A percentile compares a stretch with the other conserved stretches of the same genome.
phyloP scores from a whole-genome alignment of 2,888 invertebrate genomes.

The Hirudinaria manillensis region DNA sequence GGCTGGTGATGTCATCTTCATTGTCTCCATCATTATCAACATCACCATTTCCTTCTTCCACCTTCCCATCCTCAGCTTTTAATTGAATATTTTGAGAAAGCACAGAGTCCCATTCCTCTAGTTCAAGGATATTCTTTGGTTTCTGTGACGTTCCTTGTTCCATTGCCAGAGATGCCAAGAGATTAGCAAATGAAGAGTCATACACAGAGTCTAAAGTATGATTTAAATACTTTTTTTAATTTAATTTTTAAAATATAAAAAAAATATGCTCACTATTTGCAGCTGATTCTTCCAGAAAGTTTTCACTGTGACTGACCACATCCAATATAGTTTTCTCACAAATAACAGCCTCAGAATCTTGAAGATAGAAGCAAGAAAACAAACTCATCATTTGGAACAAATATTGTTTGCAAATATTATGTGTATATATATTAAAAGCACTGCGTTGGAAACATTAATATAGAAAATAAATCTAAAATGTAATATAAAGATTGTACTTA shows the following conservation, averaged over 20 bases:
- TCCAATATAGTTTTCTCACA: constrained; percentile 1
- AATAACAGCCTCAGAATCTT: not conserved
- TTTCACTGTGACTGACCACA: not conserved
- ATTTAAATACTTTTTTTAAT: not conserved
- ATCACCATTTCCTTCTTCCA: constrained; percentile 17
- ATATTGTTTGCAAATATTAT: too few species aligned
- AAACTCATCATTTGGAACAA: too few species aligned
- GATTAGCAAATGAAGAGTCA: constrained; percentile 12
- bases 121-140: not conserved
- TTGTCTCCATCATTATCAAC: constrained; percentile 18
- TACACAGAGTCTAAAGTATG: constrained; percentile 11
- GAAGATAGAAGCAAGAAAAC: not conserved
- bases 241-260: not conserved
- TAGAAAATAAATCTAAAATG: too few species aligned
- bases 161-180: constrained; percentile 22
- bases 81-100: constrained; percentile 13
- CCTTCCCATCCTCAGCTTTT: not conserved
- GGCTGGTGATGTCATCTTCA: constrained; percentile 23
- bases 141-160: not conserved
- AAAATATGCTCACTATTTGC: not conserved
- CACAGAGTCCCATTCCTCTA: constrained; percentile 21
- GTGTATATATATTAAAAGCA: too few species aligned
- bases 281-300: not conserved
- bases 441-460: too few species aligned
- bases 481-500: not conserved